Evolutionary conservation across 2,888 invertebrate species (phyloP), one percentile per base, ranked within the genome.

Genomic region (Zaprionus lineosus): DNA sequence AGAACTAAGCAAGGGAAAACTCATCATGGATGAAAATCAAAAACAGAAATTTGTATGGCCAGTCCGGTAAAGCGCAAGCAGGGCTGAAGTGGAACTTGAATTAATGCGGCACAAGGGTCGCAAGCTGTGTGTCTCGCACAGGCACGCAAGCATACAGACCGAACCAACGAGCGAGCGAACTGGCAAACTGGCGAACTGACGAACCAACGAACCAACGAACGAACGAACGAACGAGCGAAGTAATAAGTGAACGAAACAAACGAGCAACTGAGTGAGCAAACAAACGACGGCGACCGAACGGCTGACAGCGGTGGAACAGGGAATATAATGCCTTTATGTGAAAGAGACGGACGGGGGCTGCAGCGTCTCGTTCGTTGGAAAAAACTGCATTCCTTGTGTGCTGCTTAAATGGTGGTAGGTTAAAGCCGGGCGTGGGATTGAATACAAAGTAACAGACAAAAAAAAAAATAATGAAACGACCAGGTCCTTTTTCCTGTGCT

Each of bases 11-110:
- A 74, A 74, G 77, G 84, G 73, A 85, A 78, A 81, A 83, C 79
- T 83, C 85, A 85, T 83, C 85, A 81, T 81, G 76, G 86, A 74
- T 81, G 81, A 79, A 81, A 81, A 81, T 81, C 84, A 81, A 85
- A 85, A 74, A 62, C 86, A 85, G 73, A 65, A 72, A 69, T 64
- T 59, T 55, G 55, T 43, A 33, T 34, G n/a, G 26, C 57, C 40
- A 71, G 58, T 39, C 37, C 11, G 34, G 39, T 61, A 63, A 63
- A 73, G 73, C 79, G 43, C 37, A 12, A 28, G 39, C 66, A 63
- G 69, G 75, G 73, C 79, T 79, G 86, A 70, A 85, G 71, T 83
- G 67, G 67, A 76, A 85, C 76, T 78, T 64, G 73, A 84, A 74
- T 63, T 72, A 72, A 75, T 70, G 73, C 73, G 62, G 70, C 69